phyloP scores from a whole-genome alignment of 2,888 invertebrate species.

The Phlogophora meticulosa region DNA sequence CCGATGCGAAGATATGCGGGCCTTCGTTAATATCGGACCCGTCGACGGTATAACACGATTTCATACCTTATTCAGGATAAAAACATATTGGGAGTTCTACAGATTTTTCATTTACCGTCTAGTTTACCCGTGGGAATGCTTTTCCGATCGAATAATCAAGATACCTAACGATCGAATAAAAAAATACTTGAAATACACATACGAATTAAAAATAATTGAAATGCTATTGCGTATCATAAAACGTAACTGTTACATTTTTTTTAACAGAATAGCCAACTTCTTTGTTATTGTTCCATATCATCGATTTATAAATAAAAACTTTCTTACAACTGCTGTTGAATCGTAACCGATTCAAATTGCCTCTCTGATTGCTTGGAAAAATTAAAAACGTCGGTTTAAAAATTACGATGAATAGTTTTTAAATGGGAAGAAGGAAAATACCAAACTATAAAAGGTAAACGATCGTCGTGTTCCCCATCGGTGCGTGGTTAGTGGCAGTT shows the following conservation, averaged over 20 bases:
- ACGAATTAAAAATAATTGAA: constrained; percentile 41
- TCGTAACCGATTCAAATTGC: constrained; percentile 57
- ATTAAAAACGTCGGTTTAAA: constrained; percentile 57
- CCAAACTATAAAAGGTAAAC: constrained; percentile 73
- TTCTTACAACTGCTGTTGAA: constrained; percentile 47
- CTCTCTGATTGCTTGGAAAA: constrained; percentile 53
- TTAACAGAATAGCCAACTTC: constrained; percentile 34
- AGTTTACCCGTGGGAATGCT: constrained; percentile 52
- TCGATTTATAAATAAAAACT: constrained; percentile 48
- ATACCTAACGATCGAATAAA: constrained; percentile 14
- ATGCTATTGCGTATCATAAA: constrained; percentile 43
- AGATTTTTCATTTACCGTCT: constrained; percentile 29
- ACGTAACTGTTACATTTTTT: constrained; percentile 33
- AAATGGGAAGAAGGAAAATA: constrained; percentile 65
- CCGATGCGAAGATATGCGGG: constrained; percentile 70
- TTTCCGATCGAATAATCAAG: constrained; percentile 10
- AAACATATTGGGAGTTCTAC: constrained; percentile 28
- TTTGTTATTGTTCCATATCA: constrained; percentile 51
- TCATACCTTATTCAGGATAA: constrained; percentile 54
- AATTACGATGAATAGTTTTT: constrained; percentile 61
- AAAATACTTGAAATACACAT: constrained; percentile 37
- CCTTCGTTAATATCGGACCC: constrained; percentile 64
- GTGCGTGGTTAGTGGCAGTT: constrained; percentile 78
- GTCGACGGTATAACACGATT: constrained; percentile 44
- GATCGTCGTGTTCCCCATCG: constrained; percentile 72